Evolutionary conservation across 2,888 invertebrate genomes (phyloP).

Genomic region (Actias luna): DNA sequence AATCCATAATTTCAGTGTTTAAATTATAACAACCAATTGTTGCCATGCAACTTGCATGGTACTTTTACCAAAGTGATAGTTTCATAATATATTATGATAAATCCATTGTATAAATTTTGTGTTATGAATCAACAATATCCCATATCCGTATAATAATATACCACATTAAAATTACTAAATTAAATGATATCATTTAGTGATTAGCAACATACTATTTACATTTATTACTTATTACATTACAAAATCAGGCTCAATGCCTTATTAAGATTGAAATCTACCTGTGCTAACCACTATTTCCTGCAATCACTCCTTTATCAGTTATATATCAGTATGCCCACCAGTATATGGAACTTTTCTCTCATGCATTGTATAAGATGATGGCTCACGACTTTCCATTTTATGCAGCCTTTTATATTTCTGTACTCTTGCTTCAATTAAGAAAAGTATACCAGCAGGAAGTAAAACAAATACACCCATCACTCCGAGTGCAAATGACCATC

Average conservation of each 20-base stretch:
- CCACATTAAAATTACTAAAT: too few relatives aligned
- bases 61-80: too few relatives aligned
- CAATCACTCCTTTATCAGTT: conserved; percentile 37
- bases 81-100: too few relatives aligned
- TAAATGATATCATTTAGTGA: not conserved
- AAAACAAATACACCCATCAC: conserved; percentile 89
- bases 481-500: conserved; percentile 96
- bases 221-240: not conserved
- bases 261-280: too few relatives aligned
- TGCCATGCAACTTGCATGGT: too few relatives aligned
- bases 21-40: too few relatives aligned
- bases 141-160: too few relatives aligned
- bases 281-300: not conserved
- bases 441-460: conserved; percentile 89
- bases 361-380: conserved; percentile 85
- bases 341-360: conserved; percentile 82
- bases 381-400: conserved; percentile 85
- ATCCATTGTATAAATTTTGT: too few relatives aligned
- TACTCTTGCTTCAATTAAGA: conserved; percentile 91
- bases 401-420: conserved; percentile 88
- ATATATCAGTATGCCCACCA: conserved; percentile 88
- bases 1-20: not conserved
- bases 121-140: too few relatives aligned
- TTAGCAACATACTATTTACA: not conserved
- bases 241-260: not conserved